Conservation (phyloP, 2,113 vertebrate genomes). For the Albula goreensis region DNA sequence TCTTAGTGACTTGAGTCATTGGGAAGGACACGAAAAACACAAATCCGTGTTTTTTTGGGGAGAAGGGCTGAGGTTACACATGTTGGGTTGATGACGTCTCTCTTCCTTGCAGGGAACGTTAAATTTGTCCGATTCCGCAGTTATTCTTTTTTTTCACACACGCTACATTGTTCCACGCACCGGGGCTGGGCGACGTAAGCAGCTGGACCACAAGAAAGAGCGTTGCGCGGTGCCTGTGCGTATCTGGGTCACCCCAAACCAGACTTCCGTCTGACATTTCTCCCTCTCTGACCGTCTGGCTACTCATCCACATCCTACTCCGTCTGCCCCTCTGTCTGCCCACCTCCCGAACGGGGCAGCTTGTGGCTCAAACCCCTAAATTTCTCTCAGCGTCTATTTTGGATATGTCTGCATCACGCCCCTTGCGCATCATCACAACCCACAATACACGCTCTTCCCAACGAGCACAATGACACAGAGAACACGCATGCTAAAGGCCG, state of each 20-base stretch:
- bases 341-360: slow-evolving; percentile 19
- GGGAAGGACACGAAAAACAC: not conserved
- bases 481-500: not conserved
- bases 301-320: slow-evolving; percentile 12
- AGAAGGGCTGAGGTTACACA: not conserved
- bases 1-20: not conserved
- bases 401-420: not conserved
- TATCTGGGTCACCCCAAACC: slow-evolving; percentile 24
- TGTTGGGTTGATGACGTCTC: not conserved
- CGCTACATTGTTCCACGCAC: slow-evolving; percentile 40
- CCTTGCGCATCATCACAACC: not conserved
- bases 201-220: slow-evolving; percentile 47
- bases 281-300: slow-evolving; percentile 25
- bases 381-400: not conserved
- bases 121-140: not conserved
- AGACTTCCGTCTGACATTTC: slow-evolving; percentile 33
- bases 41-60: not conserved
- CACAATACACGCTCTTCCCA: not conserved
- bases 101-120: not conserved
- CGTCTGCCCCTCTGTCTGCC: not conserved
- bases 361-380: slow-evolving; percentile 4
- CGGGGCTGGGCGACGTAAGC: slow-evolving; percentile 24
- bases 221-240: not conserved
- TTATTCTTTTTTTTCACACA: slow-evolving; percentile 37
- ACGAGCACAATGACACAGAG: not conserved